Base-by-base conservation (phyloP, 2,888 invertebrate genomes). In the Stegophylla sp. region DNA sequence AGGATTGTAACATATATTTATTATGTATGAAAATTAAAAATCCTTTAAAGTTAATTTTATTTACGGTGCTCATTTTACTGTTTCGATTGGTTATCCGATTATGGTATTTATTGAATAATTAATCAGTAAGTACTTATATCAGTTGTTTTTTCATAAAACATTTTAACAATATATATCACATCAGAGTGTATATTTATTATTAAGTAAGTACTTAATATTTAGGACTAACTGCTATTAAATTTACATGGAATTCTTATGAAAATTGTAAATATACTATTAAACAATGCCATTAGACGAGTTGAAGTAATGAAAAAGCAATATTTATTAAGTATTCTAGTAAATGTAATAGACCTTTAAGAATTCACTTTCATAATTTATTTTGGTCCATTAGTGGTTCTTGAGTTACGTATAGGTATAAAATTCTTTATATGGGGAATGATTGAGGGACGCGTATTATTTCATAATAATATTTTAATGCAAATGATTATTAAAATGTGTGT, bases 401-500 rank as follows among this genome's bases (percentile, higher is more conserved):
- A 28, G 13, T 23, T 45, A 23, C 13, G 13, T 15, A 45, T 43
- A 20, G 41, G 13, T 63, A n/a, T 28, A 61, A 2, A 51, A 51
- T 51, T n/a, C 51, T 23, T 34, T 17, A 61, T 17, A 51, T 15
- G n/a, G 17, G 59, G 26, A 73, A 17, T 7, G n/a, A 45, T 56
- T 43, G 41, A 73, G 43, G 43, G 59, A 73, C 72, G 26, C 43
- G 26, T 17, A 59, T n/a, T 73, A 48, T 74, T 74, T 34, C 74
- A 34, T 3, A 61, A 34, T 3, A 61, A 74, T 28, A 28, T 63
- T 20, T 74, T 1, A 69, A n/a, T 67, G 48, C 20, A 45, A 45
- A 73, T 61, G 5, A 61, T 59, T 48, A 20, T 74, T 63, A 63
- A 63, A 63, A 74, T 74, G 63, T 74, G 9, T 74, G 74, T 63